These are phyloP conservation scores for Helicolenus hilgendorfi DNA, from an alignment of 2,797 vertebrate species.

Conservation along the genomic window DNA sequence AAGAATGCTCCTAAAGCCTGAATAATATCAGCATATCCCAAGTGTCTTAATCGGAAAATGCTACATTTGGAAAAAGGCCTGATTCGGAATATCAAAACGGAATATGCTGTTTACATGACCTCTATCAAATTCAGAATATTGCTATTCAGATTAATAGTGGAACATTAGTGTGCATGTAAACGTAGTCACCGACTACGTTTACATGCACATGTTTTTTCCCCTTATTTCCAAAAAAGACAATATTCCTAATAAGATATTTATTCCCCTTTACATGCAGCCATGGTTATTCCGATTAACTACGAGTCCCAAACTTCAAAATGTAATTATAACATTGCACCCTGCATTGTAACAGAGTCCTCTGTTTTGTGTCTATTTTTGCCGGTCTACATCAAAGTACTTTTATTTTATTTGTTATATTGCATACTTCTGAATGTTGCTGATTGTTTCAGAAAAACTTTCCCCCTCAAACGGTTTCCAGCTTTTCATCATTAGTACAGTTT, in stretches of 20 bases:
- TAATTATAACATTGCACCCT: neutral
- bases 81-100: fast-evolving
- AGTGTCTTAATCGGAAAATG: no score
- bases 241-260: no score
- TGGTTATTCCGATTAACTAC: neutral
- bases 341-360: neutral
- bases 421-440: neutral
- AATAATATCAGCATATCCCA: no score
- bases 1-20: no score
- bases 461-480: neutral
- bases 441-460: neutral
- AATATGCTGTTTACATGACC: no score
- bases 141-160: no score
- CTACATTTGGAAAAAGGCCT: no score
- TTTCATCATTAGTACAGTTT: slow-evolving; percentile 38
- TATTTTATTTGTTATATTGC: neutral
- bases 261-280: no score
- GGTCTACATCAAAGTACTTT: neutral
- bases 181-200: neutral
- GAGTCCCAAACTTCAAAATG: neutral
- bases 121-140: no score
- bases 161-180: no score
- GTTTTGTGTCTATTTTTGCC: neutral
- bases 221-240: no score
- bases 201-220: fast-evolving